Percentiles rank a stretch among this genome's conserved stretches.
These are phyloP conservation scores for Pangasius djambal DNA, from an alignment of 2,797 vertebrate species.

Conservation along the genomic window DNA sequence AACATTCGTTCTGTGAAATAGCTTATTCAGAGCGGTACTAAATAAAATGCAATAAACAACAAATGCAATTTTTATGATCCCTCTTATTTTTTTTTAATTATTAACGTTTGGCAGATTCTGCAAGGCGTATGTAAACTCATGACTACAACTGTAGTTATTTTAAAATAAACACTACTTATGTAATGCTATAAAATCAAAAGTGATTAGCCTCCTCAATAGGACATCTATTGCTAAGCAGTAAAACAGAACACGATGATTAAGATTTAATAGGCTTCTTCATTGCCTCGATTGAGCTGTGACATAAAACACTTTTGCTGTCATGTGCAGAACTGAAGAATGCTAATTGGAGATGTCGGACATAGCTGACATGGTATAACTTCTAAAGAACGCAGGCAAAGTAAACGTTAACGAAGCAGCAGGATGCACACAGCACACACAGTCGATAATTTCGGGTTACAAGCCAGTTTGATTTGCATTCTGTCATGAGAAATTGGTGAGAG, in stretches of 20 bases:
- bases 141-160: not conserved
- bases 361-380: conserved; percentile 47
- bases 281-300: conserved; percentile 42
- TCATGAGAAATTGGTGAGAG: conserved; percentile 44
- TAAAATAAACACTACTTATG: too few relatives aligned
- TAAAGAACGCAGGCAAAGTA: conserved; percentile 41
- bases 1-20: too few relatives aligned
- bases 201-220: not conserved
- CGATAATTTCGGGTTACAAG: conserved; percentile 34
- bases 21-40: too few relatives aligned
- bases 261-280: conserved; percentile 41
- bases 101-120: too few relatives aligned
- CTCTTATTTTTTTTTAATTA: too few relatives aligned
- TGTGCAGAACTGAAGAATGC: conserved; percentile 63
- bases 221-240: conserved; percentile 19
- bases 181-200: not conserved
- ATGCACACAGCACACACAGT: conserved; percentile 27
- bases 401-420: conserved; percentile 54
- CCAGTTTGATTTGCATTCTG: conserved; percentile 48
- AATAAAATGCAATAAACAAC: too few relatives aligned
- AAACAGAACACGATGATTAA: conserved; percentile 35
- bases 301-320: conserved; percentile 44
- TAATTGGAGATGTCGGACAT: conserved; percentile 62
- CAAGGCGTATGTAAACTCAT: too few relatives aligned
- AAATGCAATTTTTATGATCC: too few relatives aligned